phyloP scores from a whole-genome alignment of 2,113 vertebrate genomes.

The Hemiscyllium ocellatum region DNA sequence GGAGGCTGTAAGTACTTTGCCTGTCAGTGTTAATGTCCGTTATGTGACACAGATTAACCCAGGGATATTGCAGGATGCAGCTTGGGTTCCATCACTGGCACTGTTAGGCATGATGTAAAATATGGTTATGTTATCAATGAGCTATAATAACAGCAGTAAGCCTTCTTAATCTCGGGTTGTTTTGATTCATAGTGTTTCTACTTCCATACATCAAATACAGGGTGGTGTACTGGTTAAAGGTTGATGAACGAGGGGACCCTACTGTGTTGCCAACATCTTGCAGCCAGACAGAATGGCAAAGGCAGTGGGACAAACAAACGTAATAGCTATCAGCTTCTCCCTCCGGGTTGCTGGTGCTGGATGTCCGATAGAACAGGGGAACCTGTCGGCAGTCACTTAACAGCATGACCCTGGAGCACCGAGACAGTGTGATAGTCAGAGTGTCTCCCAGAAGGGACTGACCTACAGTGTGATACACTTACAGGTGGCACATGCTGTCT shows the following conservation, averaged over 20 bases:
- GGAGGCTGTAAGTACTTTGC: not conserved
- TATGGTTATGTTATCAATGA: slow-evolving; percentile 42
- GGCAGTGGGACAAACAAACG: not conserved
- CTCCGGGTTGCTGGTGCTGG: not conserved
- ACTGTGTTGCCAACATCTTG: not conserved
- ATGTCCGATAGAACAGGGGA: not conserved
- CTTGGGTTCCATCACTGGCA: not conserved
- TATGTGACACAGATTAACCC: not conserved
- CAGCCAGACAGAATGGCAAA: not conserved
- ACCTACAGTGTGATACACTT: not conserved
- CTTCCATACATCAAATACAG: slow-evolving; percentile 51
- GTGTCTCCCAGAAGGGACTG: not conserved
- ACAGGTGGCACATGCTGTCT: not conserved
- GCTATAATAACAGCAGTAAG: slow-evolving; percentile 55
- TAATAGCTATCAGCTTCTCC: not conserved
- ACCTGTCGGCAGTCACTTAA: not conserved
- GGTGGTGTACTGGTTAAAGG: not conserved
- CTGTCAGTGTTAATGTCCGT: not conserved
- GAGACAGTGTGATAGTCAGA: not conserved
- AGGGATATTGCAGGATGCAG: not conserved
- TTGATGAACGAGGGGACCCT: not conserved
- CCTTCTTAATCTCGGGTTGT: slow-evolving; percentile 61
- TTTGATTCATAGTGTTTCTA: slow-evolving; percentile 56
- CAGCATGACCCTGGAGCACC: not conserved
- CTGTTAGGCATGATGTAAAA: not conserved